Evolutionary conservation across 2,113 vertebrate species (phyloP).

Genomic region (Ochotona princeps): DNA sequence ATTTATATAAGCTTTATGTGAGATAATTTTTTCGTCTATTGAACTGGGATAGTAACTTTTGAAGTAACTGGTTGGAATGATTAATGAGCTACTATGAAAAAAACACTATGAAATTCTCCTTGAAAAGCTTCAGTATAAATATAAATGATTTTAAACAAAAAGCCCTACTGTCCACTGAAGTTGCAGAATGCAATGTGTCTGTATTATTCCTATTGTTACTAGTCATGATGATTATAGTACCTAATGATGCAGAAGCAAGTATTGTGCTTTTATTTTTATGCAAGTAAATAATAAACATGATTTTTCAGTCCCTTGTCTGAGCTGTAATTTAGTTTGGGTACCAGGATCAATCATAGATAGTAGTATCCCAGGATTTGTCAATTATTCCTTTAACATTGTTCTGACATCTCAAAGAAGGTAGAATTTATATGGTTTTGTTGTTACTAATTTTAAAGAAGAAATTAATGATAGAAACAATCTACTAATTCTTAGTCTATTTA

Average conservation of each 20-base stretch:
- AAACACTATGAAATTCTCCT: slow-evolving; percentile 50
- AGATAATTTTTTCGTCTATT: slow-evolving; percentile 76
- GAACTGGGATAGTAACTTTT: slow-evolving; percentile 73
- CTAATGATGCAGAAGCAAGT: slow-evolving; percentile 56
- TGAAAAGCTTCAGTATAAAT: slow-evolving; percentile 56
- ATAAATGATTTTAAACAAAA: slow-evolving; percentile 62
- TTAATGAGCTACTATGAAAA: slow-evolving; percentile 71
- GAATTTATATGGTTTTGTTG: slow-evolving; percentile 21
- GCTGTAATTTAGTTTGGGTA: slow-evolving; percentile 68
- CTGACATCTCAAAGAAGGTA: slow-evolving; percentile 41
- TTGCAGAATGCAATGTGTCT: slow-evolving; percentile 55
- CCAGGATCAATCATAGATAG: slow-evolving; percentile 41
- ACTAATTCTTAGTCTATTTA: background rate
- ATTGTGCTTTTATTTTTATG: slow-evolving; percentile 67
- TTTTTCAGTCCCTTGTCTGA: slow-evolving; percentile 61
- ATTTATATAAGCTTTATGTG: slow-evolving; percentile 71
- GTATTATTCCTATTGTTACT: slow-evolving; percentile 68
- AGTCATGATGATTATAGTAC: slow-evolving; percentile 63
- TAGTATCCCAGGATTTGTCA: slow-evolving; percentile 24
- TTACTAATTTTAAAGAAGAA: slow-evolving; percentile 16
- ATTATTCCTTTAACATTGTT: slow-evolving; percentile 49
- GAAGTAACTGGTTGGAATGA: slow-evolving; percentile 72
- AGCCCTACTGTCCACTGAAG: slow-evolving; percentile 54
- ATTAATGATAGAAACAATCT: slow-evolving; percentile 7
- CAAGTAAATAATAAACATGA: slow-evolving; percentile 68